Evolutionary conservation across 2,797 vertebrate species (phyloP).

Genomic region (Lerista edwardsae): DNA sequence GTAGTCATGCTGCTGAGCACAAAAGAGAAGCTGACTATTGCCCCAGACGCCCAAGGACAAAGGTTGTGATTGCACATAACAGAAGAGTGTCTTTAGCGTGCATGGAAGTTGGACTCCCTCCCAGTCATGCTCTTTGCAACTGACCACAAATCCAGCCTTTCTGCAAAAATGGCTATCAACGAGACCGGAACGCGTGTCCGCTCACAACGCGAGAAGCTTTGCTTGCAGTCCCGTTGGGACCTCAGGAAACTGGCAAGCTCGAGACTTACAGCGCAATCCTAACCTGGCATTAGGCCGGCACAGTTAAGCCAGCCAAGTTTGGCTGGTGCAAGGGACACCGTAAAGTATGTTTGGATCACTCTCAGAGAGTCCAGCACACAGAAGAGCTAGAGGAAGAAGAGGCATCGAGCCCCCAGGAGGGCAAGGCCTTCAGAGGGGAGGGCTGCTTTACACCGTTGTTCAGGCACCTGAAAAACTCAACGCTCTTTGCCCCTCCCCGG

Average conservation of each 20-base stretch:
- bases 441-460: too few species aligned
- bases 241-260: constrained; percentile 74
- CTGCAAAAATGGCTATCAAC: not conserved
- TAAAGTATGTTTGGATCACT: too few species aligned
- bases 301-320: too few species aligned
- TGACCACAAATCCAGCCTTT: not conserved
- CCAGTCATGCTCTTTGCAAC: not conserved
- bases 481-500: too few species aligned
- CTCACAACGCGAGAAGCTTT: not conserved
- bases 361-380: too few species aligned
- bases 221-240: not conserved
- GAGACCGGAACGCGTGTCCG: not conserved
- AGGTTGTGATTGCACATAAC: not conserved
- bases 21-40: not conserved
- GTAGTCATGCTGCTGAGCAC: not conserved
- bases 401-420: too few species aligned
- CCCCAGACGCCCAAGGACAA: not conserved
- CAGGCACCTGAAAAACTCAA: too few species aligned
- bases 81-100: constrained; percentile 14
- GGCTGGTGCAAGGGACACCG: too few species aligned
- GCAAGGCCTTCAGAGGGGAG: too few species aligned
- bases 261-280: too few species aligned
- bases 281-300: too few species aligned
- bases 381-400: too few species aligned
- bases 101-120: not conserved